Evolutionary conservation across 2,113 vertebrate genomes (phyloP).

Genomic region (Actinemys pallida): DNA sequence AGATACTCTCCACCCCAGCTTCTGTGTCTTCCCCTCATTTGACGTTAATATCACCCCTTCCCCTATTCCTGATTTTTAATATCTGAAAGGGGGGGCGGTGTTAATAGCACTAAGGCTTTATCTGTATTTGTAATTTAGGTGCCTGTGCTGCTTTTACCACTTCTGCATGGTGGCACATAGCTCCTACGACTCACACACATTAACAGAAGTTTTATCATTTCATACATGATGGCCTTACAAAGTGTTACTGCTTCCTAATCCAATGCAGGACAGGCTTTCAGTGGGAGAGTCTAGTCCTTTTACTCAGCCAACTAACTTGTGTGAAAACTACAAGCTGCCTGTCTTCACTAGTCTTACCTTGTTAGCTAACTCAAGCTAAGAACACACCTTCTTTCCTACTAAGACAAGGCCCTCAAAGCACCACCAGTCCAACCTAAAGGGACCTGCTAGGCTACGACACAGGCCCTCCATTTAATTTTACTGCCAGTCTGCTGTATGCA

Average conservation of each 20-base stretch:
- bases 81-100: not conserved
- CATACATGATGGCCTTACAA: not conserved
- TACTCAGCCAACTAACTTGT: fast-evolving
- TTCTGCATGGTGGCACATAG: too few relatives aligned
- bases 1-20: not conserved
- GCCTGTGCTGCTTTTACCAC: not conserved
- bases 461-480: not conserved
- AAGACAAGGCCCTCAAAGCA: not conserved
- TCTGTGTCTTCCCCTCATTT: not conserved
- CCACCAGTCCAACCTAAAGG: not conserved
- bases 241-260: not conserved
- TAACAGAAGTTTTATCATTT: too few relatives aligned
- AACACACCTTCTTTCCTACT: not conserved
- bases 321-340: not conserved
- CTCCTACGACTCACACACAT: too few relatives aligned
- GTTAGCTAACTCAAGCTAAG: not conserved
- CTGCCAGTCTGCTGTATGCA: not conserved
- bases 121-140: not conserved
- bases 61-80: not conserved
- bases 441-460: not conserved
- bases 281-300: not conserved
- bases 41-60: not conserved
- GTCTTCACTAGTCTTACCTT: not conserved
- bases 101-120: not conserved
- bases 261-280: not conserved